Base-by-base conservation (phyloP, 2,113 vertebrate species). In the Prietella phreatophila region DNA sequence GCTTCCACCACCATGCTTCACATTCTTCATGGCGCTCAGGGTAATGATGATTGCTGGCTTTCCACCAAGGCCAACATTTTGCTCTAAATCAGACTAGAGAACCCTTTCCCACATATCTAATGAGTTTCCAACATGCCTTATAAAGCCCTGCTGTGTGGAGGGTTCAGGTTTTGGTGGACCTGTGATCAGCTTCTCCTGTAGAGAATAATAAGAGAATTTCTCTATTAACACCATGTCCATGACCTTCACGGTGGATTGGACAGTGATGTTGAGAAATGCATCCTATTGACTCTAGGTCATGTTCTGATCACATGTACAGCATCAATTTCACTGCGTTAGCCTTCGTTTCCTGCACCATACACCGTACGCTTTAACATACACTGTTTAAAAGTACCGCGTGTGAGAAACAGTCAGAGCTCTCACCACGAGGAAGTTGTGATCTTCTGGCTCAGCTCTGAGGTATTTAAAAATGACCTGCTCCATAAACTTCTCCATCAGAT, bases 401-500 rank as follows among this genome's bases (percentile, higher is more conserved):
- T 8, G 67, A 71, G 50, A 39, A 36, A 17, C 0, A 8, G 13
- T 7, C 11, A 20, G 25, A n/a, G 11, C 30, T 82, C 86, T 93
- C 91, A 97, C 97, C 97, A 97, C 96, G 88, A 97, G 94, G 92
- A 97, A 97, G 90, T 95, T 96, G 90, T 97, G 97, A 93, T 97
- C 96, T 86, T 97, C 96, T 3, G 97, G 97, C 76, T 97, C 96
- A 14, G 96, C 96, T 87, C 96, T 94, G 25, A 97, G 95, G 85
- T 97, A 97, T 53, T 97, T 97, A 92, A 97, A 97, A 91, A 97
- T 97, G 55, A 97, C 93, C 76, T 97, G 97, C 63, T 97, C 97
- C 96, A 97, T 96, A 88, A 97, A 97, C 90, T 95, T 96, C 88
- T 97, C 97, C 97, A 97, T 97, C 76, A 97, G 94, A 84, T 97